A percentile compares a stretch with the other conserved stretches of the same genome.
Evolutionary conservation across 1,140 invertebrate species (phyloP).

Genomic region (Brachionus manjavacas): DNA sequence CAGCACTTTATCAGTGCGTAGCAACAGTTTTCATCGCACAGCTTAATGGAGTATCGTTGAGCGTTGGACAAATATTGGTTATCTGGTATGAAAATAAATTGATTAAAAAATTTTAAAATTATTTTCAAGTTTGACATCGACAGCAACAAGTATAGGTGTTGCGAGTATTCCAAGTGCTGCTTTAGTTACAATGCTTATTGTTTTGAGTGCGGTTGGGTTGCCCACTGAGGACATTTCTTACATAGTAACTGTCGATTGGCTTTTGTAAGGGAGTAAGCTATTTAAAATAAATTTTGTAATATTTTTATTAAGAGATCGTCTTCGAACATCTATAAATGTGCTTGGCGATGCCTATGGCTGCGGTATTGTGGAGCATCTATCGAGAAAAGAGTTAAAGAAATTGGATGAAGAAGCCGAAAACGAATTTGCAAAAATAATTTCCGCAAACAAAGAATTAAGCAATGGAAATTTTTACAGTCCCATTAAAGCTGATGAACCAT

Average conservation of each 20-base stretch:
- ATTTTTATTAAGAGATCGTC: conserved; percentile 58
- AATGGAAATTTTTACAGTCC: background rate
- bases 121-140: conserved; percentile 62
- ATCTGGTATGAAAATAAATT: conserved; percentile 68
- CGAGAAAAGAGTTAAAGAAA: conserved; percentile 67
- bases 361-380: conserved; percentile 61
- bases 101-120: background rate
- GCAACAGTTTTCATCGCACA: conserved; percentile 57
- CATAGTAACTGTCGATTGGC: conserved; percentile 44
- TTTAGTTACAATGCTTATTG: conserved; percentile 44
- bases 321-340: conserved; percentile 63
- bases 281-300: background rate
- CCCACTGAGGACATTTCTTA: conserved; percentile 44
- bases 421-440: conserved; percentile 20
- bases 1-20: conserved; percentile 37
- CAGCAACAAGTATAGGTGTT: conserved; percentile 39
- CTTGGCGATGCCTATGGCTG: conserved; percentile 63
- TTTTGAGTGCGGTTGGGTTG: conserved; percentile 43
- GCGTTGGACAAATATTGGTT: conserved; percentile 64
- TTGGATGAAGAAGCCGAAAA: conserved; percentile 36
- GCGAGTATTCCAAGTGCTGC: conserved; percentile 43
- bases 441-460: background rate
- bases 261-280: conserved; percentile 17
- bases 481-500: background rate
- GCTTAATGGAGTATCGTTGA: conserved; percentile 62